Evolutionary conservation across 1,140 invertebrate genomes (phyloP).

Genomic region (Nebria ingens): DNA sequence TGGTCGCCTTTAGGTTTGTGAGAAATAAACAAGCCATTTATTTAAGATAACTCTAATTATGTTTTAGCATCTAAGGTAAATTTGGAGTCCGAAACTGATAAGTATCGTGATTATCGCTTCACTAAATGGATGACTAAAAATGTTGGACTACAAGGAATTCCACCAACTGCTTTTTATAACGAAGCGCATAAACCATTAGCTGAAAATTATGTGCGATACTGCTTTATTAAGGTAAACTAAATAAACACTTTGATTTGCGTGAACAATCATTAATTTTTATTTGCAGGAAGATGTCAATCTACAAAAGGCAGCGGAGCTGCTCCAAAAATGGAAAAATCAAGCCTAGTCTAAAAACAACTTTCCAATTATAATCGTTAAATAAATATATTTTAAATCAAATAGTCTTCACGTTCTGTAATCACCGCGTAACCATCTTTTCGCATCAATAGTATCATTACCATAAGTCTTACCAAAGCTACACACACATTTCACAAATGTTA

Average conservation of each 20-base stretch:
- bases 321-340: constrained; percentile 46
- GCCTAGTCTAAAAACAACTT: background rate
- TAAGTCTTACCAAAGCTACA: constrained; percentile 58
- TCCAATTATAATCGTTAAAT: background rate
- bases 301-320: constrained; percentile 52
- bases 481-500: constrained; percentile 20
- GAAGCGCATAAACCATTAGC: constrained; percentile 69
- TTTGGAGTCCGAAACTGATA: constrained; percentile 54
- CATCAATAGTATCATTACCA: constrained; percentile 55
- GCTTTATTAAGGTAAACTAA: constrained; percentile 89
- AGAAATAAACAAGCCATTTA: background rate
- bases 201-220: constrained; percentile 82
- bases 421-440: constrained; percentile 50
- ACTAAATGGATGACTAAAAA: constrained; percentile 93
- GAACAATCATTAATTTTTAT: constrained; percentile 16
- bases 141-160: constrained; percentile 87
- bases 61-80: constrained; percentile 48
- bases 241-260: constrained; percentile 11
- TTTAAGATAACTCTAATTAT: background rate
- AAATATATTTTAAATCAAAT: too few relatives aligned
- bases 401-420: too few relatives aligned
- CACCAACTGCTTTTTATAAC: constrained; percentile 88
- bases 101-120: constrained; percentile 80
- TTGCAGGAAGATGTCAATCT: constrained; percentile 67
- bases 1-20: constrained; percentile 55